These are phyloP conservation scores for Ctenoplectra terminalis DNA, from an alignment of 1,140 invertebrate genomes.

Conservation along the genomic window DNA sequence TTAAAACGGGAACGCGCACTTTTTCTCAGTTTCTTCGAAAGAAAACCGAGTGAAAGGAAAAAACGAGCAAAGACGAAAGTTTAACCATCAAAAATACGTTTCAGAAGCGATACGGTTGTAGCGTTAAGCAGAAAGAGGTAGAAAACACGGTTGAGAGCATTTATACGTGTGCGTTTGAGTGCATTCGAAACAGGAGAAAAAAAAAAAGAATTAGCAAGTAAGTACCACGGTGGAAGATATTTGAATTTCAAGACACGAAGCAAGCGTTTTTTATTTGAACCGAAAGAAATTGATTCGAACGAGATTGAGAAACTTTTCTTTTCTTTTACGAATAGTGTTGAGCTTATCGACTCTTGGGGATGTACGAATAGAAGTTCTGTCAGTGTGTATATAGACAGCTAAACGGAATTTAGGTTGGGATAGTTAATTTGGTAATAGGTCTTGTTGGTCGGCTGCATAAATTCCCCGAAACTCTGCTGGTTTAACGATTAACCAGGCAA, in stretches of 20 bases:
- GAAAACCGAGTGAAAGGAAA: slow-evolving; percentile 16
- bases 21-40: neutral
- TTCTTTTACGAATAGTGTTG: no score
- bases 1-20: neutral
- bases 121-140: neutral
- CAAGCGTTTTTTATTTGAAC: slow-evolving; percentile 18
- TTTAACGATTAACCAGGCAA: neutral
- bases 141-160: no score
- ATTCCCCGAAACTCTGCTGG: neutral
- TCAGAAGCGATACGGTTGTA: slow-evolving; percentile 19
- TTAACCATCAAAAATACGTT: slow-evolving; percentile 13
- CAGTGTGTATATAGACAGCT: no score
- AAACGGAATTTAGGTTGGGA: slow-evolving; percentile 2
- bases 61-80: neutral
- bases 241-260: slow-evolving; percentile 55
- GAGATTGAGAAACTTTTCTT: no score
- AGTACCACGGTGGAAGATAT: slow-evolving; percentile 49
- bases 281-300: no score
- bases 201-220: slow-evolving; percentile 13
- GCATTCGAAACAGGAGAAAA: slow-evolving; percentile 8
- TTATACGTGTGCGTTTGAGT: neutral
- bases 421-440: slow-evolving; percentile 9
- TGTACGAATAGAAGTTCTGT: neutral
- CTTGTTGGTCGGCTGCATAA: neutral
- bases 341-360: no score